Conservation (phyloP, 2,113 vertebrate species). For the Labeo rohita region DNA sequence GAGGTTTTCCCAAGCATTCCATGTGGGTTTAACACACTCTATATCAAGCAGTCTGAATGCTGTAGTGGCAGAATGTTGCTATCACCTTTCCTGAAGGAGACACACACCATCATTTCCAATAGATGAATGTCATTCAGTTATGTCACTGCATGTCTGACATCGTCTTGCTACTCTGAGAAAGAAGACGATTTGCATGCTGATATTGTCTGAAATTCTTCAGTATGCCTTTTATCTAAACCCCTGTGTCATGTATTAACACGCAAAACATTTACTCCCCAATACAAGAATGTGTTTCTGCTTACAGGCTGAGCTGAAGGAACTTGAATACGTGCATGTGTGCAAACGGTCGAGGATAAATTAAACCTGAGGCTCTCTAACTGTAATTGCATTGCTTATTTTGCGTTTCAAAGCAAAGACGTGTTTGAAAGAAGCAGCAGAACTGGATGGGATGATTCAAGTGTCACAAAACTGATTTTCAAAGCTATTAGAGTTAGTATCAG, state of each 20-base stretch:
- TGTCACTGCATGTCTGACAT: constrained; percentile 16
- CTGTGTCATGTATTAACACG: constrained; percentile 34
- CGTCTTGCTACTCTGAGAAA: background rate
- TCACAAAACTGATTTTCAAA: background rate
- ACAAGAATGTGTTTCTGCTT: constrained; percentile 42
- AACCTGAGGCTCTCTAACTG: background rate
- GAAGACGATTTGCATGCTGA: background rate
- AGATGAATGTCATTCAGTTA: background rate
- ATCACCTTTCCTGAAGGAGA: background rate
- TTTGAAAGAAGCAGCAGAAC: constrained; percentile 1
- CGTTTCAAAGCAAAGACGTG: background rate
- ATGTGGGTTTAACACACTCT: background rate
- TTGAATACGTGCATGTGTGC: background rate
- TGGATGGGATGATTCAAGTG: background rate
- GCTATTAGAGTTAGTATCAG: background rate
- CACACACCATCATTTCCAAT: background rate
- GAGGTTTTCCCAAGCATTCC: constrained; percentile 20
- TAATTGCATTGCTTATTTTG: constrained; percentile 11
- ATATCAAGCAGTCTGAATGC: background rate
- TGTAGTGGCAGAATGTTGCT: background rate
- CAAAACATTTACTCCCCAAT: constrained; percentile 26
- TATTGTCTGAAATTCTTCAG: background rate
- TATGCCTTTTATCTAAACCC: constrained; percentile 20
- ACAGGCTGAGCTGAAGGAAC: constrained; percentile 17
- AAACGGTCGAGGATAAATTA: background rate